Conservation (phyloP, 2,888 invertebrate genomes). For the Eupithecia abbreviata region DNA sequence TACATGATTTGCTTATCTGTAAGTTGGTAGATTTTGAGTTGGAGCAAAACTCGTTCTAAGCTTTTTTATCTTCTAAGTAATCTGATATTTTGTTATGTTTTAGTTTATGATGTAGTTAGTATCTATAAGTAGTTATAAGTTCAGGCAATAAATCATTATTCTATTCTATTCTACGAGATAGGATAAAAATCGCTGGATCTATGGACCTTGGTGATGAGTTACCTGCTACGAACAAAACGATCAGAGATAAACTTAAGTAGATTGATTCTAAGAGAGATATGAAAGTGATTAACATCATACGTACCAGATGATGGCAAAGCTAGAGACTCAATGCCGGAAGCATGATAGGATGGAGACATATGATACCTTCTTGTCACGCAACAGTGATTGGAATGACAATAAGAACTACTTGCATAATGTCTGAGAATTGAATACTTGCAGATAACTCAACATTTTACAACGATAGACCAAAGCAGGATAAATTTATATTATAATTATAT, state of each 20-base stretch:
- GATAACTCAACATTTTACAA: not conserved
- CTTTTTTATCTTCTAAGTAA: too few species aligned
- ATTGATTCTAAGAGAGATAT: not conserved
- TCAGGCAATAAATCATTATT: too few species aligned
- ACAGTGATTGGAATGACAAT: not conserved
- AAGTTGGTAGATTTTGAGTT: too few species aligned
- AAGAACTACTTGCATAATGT: not conserved
- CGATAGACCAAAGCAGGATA: not conserved
- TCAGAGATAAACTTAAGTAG: not conserved
- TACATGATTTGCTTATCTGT: too few species aligned
- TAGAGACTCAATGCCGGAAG: not conserved
- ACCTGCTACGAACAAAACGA: not conserved
- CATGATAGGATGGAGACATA: constrained; percentile 2
- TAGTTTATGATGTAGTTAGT: too few species aligned
- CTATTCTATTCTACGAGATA: too few species aligned
- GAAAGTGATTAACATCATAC: not conserved
- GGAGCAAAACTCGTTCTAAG: too few species aligned
- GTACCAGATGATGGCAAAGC: not conserved
- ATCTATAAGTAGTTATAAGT: too few species aligned
- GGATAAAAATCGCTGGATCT: not conserved
- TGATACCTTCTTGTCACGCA: constrained; percentile 5
- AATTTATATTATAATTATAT: not conserved
- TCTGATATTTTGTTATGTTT: too few species aligned
- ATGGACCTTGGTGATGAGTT: not conserved
- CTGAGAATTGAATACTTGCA: not conserved